Base-by-base conservation (phyloP, 2,888 invertebrate genomes). In the Stratiomys singularior region DNA sequence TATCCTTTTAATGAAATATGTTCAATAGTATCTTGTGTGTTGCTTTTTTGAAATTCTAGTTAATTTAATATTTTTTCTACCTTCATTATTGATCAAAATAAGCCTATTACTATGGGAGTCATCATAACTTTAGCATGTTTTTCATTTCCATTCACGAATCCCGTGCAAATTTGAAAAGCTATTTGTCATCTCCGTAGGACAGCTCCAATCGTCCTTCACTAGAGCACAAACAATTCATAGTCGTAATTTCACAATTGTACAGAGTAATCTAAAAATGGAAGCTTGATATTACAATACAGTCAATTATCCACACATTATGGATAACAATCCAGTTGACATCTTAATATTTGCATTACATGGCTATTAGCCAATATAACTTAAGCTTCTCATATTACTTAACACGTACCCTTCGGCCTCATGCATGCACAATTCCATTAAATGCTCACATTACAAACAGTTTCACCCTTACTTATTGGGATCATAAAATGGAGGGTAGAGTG, bases 261-360 rank as follows among this genome's bases (percentile, higher is more conserved):
- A 60, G 3, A 60, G 23, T 0, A 1, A 7, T 18, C 13, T 3
- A 25, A 21, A n/a, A 52, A 47, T 13, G 7, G 1, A 0, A 13
- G 3, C 47, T 27, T 4, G 25, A 3, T 44, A 15, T 15, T 27
- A n/a, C 47, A n/a, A 71, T 27, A 52, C 52, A 76, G 63, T 76
- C 63, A 67, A 78, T 74, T 78, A 78, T 58, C 64, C 66, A 47
- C 76, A 67, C 78, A 78, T 78, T 79, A 69, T 64, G 69, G 58
- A 63, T 63, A 47, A 71, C 71, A 71, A 71, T 52, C 72, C 30
- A 76, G 76, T 28, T 78, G 76, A 79, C 78, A 77, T 79, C 78
- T 78, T 79, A 74, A 79, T 79, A 78, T 79, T 79, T 79, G 77
- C 79, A 78, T 79, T 79, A 79, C 78, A 79, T 21, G 67, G 66